Evolutionary conservation across 1,140 invertebrate species (phyloP).

Genomic region (Himalopsyche phryganea): DNA sequence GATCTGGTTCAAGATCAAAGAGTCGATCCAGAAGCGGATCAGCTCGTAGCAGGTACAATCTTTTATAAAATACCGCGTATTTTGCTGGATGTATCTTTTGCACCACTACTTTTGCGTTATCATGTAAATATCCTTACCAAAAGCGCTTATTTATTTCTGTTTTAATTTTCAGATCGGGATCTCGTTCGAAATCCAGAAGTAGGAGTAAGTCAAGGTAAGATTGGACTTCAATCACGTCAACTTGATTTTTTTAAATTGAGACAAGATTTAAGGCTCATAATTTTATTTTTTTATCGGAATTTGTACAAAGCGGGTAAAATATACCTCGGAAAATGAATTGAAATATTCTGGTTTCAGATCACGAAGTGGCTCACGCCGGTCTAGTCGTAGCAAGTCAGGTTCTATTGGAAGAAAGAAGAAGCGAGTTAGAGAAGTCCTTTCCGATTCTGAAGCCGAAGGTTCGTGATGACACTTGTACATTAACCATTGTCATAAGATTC

Average conservation of each 20-base stretch:
- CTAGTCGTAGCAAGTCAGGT: conserved; percentile 39
- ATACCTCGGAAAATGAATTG: background rate
- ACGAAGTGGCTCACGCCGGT: conserved; percentile 31
- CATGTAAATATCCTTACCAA: background rate
- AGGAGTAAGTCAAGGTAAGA: conserved; percentile 42
- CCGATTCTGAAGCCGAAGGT: conserved; percentile 57
- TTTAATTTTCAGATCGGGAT: conserved; percentile 32
- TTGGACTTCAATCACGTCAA: conserved; percentile 35
- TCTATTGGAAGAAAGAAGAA: conserved; percentile 36
- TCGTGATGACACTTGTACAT: too few relatives aligned
- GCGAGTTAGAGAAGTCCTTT: conserved; percentile 49
- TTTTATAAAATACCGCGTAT: background rate
- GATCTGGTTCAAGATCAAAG: conserved; percentile 13
- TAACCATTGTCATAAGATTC: too few relatives aligned
- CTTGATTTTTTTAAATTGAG: conserved; percentile 10
- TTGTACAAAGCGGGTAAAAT: background rate
- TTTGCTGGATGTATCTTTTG: background rate
- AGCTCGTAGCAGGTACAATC: conserved; percentile 12
- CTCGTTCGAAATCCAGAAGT: conserved; percentile 40
- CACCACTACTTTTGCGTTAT: too few relatives aligned
- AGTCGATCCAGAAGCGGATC: conserved; percentile 37
- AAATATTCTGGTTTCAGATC: conserved; percentile 21
- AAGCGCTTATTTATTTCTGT: too few relatives aligned
- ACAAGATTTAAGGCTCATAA: background rate
- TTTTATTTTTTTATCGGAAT: background rate